Percentiles rank a stretch among this genome's conserved stretches.
phyloP scores from a whole-genome alignment of 1,140 invertebrate genomes.

The Lineus longissimus region DNA sequence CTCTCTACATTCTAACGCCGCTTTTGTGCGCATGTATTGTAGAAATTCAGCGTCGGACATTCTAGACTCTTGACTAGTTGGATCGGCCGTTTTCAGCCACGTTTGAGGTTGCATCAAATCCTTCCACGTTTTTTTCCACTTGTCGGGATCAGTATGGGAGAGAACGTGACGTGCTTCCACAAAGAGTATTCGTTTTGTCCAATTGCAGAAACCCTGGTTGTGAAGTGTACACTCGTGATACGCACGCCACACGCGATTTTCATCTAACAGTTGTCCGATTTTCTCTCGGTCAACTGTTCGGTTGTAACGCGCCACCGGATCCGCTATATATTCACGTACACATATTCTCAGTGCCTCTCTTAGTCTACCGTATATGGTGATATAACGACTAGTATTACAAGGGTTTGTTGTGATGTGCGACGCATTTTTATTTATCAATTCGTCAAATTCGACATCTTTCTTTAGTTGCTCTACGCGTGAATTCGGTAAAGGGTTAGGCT shows the following conservation, averaged over 20 bases:
- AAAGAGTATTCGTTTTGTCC: not conserved
- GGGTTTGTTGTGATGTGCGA: too few species aligned
- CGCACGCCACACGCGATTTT: conserved; percentile 2
- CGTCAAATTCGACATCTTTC: too few species aligned
- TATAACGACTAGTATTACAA: too few species aligned
- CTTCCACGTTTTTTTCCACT: not conserved
- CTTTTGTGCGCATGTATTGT: not conserved
- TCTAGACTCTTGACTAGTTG: too few species aligned
- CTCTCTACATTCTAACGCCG: not conserved
- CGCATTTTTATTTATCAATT: too few species aligned
- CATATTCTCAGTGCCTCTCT: not conserved
- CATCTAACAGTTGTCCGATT: not conserved
- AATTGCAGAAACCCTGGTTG: conserved; percentile 3
- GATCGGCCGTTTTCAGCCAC: not conserved
- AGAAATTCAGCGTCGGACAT: not conserved
- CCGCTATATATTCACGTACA: not conserved
- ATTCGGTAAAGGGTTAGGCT: too few species aligned
- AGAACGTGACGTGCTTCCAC: not conserved
- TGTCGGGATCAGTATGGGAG: not conserved
- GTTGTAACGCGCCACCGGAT: not conserved
- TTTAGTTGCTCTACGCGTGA: too few species aligned
- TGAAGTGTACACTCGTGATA: not conserved
- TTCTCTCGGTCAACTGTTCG: not conserved
- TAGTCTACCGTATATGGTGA: not conserved
- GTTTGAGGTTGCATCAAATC: not conserved